These are phyloP conservation scores for Chrysaora quinquecirrha DNA, from an alignment of 30 jellyfish, hydroid and myxozoan genomes.

Conservation along the genomic window DNA sequence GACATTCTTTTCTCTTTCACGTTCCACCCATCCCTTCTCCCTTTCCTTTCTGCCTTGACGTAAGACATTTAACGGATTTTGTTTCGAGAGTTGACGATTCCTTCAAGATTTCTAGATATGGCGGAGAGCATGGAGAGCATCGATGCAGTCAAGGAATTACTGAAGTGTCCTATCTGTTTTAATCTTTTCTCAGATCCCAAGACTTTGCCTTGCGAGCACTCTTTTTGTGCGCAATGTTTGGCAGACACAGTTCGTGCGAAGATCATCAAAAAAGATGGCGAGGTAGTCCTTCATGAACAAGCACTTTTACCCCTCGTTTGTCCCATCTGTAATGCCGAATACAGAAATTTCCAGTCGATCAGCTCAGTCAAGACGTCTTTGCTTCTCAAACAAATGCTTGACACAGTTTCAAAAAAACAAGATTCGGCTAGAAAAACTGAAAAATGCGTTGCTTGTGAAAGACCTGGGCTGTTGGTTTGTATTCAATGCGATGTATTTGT, in stretches of 20 bases:
- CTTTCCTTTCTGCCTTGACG: too few relatives aligned
- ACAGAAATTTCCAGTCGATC: neutral
- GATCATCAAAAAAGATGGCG: neutral
- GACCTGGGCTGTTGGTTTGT: neutral
- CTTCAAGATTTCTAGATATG: too few relatives aligned
- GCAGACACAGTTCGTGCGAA: neutral
- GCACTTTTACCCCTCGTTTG: neutral
- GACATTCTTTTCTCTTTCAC: too few relatives aligned
- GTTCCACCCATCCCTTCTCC: too few relatives aligned
- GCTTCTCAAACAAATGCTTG: conserved; percentile 10
- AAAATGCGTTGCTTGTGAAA: neutral
- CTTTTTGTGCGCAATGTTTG: conserved; percentile 22
- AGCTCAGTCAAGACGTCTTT: neutral
- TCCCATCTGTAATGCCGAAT: neutral
- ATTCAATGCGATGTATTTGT: neutral
- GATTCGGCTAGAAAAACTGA: neutral
- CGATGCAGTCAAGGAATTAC: neutral
- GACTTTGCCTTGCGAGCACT: conserved; percentile 39
- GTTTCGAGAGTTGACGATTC: too few relatives aligned
- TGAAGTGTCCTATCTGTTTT: conserved; percentile 22
- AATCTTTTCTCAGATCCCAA: conserved; percentile 1
- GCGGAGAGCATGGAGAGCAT: neutral
- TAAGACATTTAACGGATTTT: too few relatives aligned
- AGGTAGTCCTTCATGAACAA: neutral
- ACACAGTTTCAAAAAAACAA: neutral